Base-by-base conservation (phyloP, 1,140 invertebrate species). In the Drosophila seguyi region DNA sequence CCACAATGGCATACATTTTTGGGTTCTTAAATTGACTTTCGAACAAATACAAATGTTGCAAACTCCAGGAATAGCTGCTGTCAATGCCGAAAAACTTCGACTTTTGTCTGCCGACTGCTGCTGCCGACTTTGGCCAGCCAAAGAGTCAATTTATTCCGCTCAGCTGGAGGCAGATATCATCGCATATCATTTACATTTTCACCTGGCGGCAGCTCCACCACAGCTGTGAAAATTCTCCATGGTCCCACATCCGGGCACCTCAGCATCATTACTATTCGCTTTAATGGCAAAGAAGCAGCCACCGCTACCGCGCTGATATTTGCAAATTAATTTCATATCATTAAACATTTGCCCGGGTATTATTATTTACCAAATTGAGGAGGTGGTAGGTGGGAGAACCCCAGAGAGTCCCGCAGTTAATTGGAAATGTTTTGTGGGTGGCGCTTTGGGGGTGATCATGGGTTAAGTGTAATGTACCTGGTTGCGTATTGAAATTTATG, bases 311-410 rank as follows among this genome's bases (percentile, higher is more conserved):
- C 52, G 53, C 59, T 67, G 76, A 88, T 88, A 87, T 80, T 87
- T 87, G 67, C 80, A 57, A 72, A 87, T 87, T 87, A 88, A 88
- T 87, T 87, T 83, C 83, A 65, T 74, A 79, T 87, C 84, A 87
- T 87, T 87, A 83, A 87, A 73, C 83, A 88, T 80, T 81, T 76
- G 53, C 45, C 63, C 34, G 52, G 60, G 36, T 61, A 66, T 73
- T 88, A 76, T 79, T 88, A 88, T 86, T 83, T 86, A 73, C 77
- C 59, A 73, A 73, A 41, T 34, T 47, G 53, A n/a, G n/a, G 4
- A 38, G 22, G 34, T 14, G 4, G 7, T 39, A 47, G 29, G 29
- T 4, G 25, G 14, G 6, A 14, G 25, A 18, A 31, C 11, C 29
- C 29, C 8, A 14, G 25, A 11, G 13, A 29, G 31, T 18, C 31